A percentile compares a stretch with the other conserved stretches of the same genome.
Evolutionary conservation across 2,888 invertebrate species (phyloP).

Genomic region (Hemaris fuciformis): DNA sequence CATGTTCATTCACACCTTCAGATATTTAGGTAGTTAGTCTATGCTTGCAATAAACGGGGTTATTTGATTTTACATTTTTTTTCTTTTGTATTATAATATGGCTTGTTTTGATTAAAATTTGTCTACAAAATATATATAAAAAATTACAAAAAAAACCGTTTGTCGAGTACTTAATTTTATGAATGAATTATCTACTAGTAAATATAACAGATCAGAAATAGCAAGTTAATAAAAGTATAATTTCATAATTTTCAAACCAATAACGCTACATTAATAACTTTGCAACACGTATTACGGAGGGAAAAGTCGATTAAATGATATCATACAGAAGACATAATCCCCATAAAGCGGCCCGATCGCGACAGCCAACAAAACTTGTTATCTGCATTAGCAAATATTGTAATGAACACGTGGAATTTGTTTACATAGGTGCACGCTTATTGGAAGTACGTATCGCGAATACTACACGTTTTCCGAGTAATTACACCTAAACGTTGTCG

Average conservation of each 20-base stretch:
- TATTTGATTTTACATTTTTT: too few relatives aligned
- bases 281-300: not conserved
- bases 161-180: too few relatives aligned
- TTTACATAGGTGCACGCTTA: not conserved
- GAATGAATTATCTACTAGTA: too few relatives aligned
- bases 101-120: too few relatives aligned
- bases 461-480: not conserved
- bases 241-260: too few relatives aligned
- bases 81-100: too few relatives aligned
- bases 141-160: too few relatives aligned
- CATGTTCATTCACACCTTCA: not conserved
- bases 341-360: constrained; percentile 18
- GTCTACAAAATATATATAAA: too few relatives aligned
- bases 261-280: not conserved
- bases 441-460: constrained; percentile 18
- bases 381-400: constrained; percentile 20
- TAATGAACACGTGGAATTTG: constrained; percentile 29
- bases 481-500: not conserved
- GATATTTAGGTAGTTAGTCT: not conserved
- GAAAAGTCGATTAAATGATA: not conserved
- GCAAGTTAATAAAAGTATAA: too few relatives aligned
- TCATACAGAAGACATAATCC: not conserved
- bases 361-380: constrained; percentile 14
- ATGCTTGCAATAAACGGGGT: not conserved
- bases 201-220: too few relatives aligned